phyloP scores from a whole-genome alignment of 2,797 vertebrate species.

The Eupleurogrammus muticus region DNA sequence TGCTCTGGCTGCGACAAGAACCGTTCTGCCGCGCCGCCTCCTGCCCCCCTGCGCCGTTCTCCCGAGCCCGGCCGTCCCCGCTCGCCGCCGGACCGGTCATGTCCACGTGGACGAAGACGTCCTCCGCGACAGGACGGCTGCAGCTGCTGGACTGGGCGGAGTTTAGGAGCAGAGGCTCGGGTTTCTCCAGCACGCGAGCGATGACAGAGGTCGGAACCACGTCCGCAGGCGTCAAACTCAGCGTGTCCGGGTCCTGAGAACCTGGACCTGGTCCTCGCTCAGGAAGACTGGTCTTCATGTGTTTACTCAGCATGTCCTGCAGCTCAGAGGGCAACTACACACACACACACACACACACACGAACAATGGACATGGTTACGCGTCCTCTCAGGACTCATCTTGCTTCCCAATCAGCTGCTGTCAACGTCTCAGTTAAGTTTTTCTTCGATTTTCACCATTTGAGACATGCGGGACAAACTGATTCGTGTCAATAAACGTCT shows the following conservation, averaged over 20 bases:
- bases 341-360: constrained; percentile 22
- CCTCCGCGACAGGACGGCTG: constrained; percentile 90
- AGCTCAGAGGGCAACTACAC: constrained; percentile 94
- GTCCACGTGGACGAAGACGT: constrained; percentile 97
- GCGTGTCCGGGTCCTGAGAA: constrained; percentile 84
- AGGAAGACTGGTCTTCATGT: constrained; percentile 88
- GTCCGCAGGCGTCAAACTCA: constrained; percentile 88
- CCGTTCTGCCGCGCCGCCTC: constrained; percentile 86
- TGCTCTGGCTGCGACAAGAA: constrained; percentile 83
- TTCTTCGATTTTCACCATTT: too few species aligned
- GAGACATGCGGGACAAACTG: too few species aligned
- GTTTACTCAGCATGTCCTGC: constrained; percentile 97
- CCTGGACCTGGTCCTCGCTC: constrained; percentile 75
- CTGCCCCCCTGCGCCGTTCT: constrained; percentile 18
- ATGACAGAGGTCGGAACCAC: constrained; percentile 96
- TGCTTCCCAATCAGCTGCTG: too few species aligned
- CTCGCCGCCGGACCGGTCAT: constrained; percentile 86
- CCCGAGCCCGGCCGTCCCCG: constrained; percentile 51
- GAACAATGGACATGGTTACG: too few species aligned
- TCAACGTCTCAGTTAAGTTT: too few species aligned
- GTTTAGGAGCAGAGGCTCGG: constrained; percentile 94
- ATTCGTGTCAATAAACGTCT: too few species aligned
- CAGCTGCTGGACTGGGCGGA: constrained; percentile 93
- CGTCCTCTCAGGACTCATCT: too few species aligned
- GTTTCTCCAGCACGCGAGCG: constrained; percentile 95